Base-by-base conservation (phyloP, 2,113 vertebrate genomes). In the Colossoma macropomum region DNA sequence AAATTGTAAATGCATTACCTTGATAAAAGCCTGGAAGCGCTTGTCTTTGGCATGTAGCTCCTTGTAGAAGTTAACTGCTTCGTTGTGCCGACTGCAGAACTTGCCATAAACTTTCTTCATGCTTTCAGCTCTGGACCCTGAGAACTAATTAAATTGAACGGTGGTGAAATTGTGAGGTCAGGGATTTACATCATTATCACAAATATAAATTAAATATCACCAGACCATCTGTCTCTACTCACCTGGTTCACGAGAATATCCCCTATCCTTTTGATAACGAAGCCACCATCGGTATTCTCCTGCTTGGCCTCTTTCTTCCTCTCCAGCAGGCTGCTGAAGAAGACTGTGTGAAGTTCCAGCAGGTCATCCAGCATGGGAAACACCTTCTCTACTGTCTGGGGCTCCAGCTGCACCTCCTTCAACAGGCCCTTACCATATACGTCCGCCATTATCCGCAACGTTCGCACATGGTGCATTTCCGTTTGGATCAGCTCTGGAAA, bases 71-170 rank as follows among this genome's bases (percentile, higher is more conserved):
- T 93, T 97, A 13, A 99, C 96, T 0, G 98, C 97, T 84, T 99
- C 97, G 0, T 95, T 99, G 93, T 99, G 98, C 19, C 97, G 96
- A 75, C 97, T 96, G 2, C 98, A 99, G 89, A 99, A 99, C 87
- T 92, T 96, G 68, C 98, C 97, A 0, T 99, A 99, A 0, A 96
- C 95, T 89, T 93, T 96, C 93, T 97, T 98, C 93, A 99, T 96
- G 15, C 90, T 93, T 81, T 98, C 96, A 0, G 96, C 97, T 0
- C 88, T 97, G 80, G 94, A 95, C 1, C 96, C 96, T 0, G 98
- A 98, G 92, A 99, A 99, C 98, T 99, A 86, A 9, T 11, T 9
- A 45, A 9, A 45, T 38, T 7, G 34, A 3, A 38, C 41, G 41
- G 9, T 9, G 10, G 41, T 45, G 41, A 45, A 11, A 45, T 45